These are phyloP conservation scores for Enteromius anoplus DNA, from an alignment of 2,797 vertebrate genomes.

Conservation along the genomic window DNA sequence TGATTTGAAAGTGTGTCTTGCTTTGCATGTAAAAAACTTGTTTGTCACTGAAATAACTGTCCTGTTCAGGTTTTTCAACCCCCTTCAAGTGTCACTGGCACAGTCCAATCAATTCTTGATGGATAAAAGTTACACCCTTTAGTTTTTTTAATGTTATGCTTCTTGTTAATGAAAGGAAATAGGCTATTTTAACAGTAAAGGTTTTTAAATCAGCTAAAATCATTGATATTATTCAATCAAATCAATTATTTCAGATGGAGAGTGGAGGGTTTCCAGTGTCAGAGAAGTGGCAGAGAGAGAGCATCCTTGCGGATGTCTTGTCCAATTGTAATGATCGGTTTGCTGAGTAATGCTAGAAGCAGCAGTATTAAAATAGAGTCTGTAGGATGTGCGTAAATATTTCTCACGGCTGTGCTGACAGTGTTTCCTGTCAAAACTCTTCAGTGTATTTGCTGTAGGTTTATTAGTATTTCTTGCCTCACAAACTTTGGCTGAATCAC, in stretches of 20 bases:
- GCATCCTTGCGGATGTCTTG: background rate
- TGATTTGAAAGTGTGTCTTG: background rate
- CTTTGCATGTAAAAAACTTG: background rate
- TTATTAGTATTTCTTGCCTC: background rate
- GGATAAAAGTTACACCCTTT: background rate
- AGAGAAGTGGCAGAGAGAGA: background rate
- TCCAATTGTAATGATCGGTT: constrained; percentile 46
- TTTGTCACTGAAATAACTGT: constrained; percentile 9
- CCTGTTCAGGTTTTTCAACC: background rate
- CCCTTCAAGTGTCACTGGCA: background rate
- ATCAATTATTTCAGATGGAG: background rate
- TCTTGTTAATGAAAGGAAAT: background rate
- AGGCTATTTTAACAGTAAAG: background rate
- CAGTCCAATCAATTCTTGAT: background rate
- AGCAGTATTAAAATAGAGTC: constrained; percentile 59
- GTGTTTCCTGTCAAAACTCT: constrained; percentile 35
- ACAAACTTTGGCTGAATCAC: background rate
- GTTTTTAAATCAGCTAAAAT: background rate
- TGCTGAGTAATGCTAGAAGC: constrained; percentile 53
- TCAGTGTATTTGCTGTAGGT: background rate
- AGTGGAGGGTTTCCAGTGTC: background rate
- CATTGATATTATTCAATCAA: background rate
- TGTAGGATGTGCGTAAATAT: constrained; percentile 59
- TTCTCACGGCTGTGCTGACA: constrained; percentile 57
- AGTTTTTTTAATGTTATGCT: background rate